Conservation (phyloP, 2,888 invertebrate genomes). For the Dichetophora obliterata region DNA sequence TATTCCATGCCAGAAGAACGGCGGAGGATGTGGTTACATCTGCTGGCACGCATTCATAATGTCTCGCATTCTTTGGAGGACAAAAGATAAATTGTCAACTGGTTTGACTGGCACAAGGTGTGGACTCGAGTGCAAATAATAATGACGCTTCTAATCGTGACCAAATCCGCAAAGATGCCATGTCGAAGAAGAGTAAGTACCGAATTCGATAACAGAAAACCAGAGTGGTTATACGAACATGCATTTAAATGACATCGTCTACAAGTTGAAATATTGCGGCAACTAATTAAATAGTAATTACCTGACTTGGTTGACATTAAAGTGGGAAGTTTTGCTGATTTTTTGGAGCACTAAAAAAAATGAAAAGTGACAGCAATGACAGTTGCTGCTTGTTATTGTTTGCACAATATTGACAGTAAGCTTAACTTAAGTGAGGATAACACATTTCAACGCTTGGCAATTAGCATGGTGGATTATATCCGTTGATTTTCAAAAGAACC, state of each 20-base stretch:
- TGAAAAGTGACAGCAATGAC: slow-evolving; percentile 11
- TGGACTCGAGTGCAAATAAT: slow-evolving; percentile 17
- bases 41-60: neutral
- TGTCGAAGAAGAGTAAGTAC: neutral
- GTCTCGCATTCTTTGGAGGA: neutral
- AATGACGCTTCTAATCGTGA: slow-evolving; percentile 5
- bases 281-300: slow-evolving; percentile 35
- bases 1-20: neutral
- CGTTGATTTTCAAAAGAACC: too few species aligned
- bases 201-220: neutral
- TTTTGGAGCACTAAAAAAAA: neutral
- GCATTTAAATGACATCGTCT: slow-evolving; percentile 23
- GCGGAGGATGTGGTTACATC: neutral
- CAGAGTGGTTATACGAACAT: slow-evolving; percentile 14
- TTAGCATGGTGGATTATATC: neutral
- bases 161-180: neutral
- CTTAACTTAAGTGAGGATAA: neutral
- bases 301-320: neutral
- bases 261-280: neutral
- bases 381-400: slow-evolving; percentile 8
- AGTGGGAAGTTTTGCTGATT: neutral
- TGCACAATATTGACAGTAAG: slow-evolving; percentile 18
- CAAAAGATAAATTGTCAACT: slow-evolving; percentile 30
- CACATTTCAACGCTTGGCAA: neutral
- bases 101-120: slow-evolving; percentile 17